These are phyloP conservation scores for Tipula confusa DNA, from an alignment of 2,888 invertebrate species.

Conservation along the genomic window DNA sequence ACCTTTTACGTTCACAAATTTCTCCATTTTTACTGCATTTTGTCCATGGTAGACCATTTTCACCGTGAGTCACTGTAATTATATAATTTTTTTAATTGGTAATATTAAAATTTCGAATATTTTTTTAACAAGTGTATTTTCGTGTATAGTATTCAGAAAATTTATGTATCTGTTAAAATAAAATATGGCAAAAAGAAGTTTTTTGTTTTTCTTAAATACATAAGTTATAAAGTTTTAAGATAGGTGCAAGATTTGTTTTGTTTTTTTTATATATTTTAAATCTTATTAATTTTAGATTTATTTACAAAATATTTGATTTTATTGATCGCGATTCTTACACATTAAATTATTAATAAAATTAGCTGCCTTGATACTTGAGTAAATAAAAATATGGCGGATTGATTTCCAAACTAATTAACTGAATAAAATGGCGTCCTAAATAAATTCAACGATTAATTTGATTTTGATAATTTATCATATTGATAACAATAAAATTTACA, in stretches of 20 bases:
- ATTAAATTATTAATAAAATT: not conserved
- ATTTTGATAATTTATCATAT: not conserved
- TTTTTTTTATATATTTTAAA: not conserved
- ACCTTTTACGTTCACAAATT: too few relatives aligned
- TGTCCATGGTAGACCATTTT: too few relatives aligned
- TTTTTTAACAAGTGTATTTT: not conserved
- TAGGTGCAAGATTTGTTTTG: not conserved
- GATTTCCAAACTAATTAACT: not conserved
- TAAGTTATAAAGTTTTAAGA: too few relatives aligned
- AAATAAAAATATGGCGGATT: not conserved
- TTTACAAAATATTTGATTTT: not conserved
- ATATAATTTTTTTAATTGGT: not conserved
- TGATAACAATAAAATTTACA: not conserved
- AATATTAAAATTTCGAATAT: not conserved
- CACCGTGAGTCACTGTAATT: too few relatives aligned
- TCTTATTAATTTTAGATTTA: not conserved
- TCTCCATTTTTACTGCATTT: too few relatives aligned
- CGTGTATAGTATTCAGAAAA: not conserved
- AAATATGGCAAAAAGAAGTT: not conserved
- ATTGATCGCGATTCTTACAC: not conserved
- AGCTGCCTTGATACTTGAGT: not conserved
- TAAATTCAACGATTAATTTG: not conserved
- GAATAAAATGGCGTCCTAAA: not conserved
- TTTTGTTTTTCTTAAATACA: too few relatives aligned
- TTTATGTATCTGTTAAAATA: not conserved